phyloP scores from a whole-genome alignment of 2,797 vertebrate genomes.

The Clamator glandarius region DNA sequence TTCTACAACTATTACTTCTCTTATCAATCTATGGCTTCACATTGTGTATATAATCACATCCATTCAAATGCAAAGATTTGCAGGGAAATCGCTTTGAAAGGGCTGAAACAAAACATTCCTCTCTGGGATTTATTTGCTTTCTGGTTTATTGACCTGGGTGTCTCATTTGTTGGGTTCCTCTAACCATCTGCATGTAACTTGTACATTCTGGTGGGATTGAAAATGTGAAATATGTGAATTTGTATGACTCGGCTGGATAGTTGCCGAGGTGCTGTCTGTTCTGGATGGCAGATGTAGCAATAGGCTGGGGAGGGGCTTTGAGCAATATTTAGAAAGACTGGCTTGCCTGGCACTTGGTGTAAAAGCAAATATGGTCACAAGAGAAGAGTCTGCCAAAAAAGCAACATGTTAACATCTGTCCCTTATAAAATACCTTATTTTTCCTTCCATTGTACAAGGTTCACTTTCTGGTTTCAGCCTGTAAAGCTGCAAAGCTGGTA shows the following conservation, averaged over 20 bases:
- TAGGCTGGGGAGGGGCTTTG: neutral
- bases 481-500: neutral
- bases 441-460: neutral
- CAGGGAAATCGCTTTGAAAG: neutral
- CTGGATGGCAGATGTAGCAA: slow-evolving; percentile 60
- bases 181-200: slow-evolving; percentile 41
- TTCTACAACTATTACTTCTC: neutral
- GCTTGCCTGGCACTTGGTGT: neutral
- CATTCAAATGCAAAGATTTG: neutral
- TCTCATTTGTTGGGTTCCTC: slow-evolving; percentile 47
- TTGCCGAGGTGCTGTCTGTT: slow-evolving; percentile 2
- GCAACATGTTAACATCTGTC: slow-evolving; percentile 41
- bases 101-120: slow-evolving; percentile 12
- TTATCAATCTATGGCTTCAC: neutral
- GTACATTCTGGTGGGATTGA: neutral
- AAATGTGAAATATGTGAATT: slow-evolving; percentile 44
- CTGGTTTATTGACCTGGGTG: slow-evolving; percentile 19
- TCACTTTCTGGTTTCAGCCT: neutral
- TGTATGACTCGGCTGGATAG: neutral
- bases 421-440: slow-evolving; percentile 40
- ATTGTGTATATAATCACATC: neutral
- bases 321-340: neutral
- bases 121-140: neutral
- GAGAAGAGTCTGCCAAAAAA: slow-evolving; percentile 12
- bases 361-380: slow-evolving; percentile 11